Base-by-base conservation (phyloP, 2,113 vertebrate genomes). In the Cettia cetti region DNA sequence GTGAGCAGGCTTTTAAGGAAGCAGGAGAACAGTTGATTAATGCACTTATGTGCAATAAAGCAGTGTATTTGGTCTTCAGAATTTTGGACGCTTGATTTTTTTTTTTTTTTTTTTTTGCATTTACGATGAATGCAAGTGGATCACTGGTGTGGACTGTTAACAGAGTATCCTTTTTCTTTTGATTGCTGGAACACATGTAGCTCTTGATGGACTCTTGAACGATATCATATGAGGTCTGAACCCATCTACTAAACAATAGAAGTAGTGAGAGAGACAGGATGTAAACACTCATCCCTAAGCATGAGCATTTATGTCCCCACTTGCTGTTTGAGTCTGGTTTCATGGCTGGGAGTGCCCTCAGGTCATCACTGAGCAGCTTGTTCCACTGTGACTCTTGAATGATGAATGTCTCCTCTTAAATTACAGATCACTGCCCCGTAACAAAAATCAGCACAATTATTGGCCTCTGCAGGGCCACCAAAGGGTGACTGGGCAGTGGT, bases 321-420 rank as follows among this genome's bases (percentile, higher is more conserved):
- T 89, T 90, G 57, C 86, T 92, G 52, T 91, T 89, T 82, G 74
- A 92, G 45, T 60, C 86, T 91, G 53, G 49, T 82, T 94, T 82
- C 61, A 53, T 91, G 93, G 8, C 93, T 95, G 75, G 74, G 91
- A 95, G 78, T 91, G 93, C 93, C 91, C 96, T 72, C 28, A 6
- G 90, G 95, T 94, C 94, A 94, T 79, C 74, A 65, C 0, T 84
- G 91, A 91, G 91, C 91, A 94, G 70, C 78, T 91, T 91, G 70
- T 89, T 97, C 11, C 0, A 65, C 91, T 92, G 87, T 91, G 89
- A 95, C 89, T 94, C 66, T 81, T 91, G 78, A 85, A 92, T 94
- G 93, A 97, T 96, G 93, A 92, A 95, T 92, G 94, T 84, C 84
- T 56, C 63, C 84, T 37, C 87, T 95, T 94, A 94, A 91, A 90